Evolutionary conservation across 2,113 vertebrate species (phyloP).

Genomic region (Tetrao urogallus): DNA sequence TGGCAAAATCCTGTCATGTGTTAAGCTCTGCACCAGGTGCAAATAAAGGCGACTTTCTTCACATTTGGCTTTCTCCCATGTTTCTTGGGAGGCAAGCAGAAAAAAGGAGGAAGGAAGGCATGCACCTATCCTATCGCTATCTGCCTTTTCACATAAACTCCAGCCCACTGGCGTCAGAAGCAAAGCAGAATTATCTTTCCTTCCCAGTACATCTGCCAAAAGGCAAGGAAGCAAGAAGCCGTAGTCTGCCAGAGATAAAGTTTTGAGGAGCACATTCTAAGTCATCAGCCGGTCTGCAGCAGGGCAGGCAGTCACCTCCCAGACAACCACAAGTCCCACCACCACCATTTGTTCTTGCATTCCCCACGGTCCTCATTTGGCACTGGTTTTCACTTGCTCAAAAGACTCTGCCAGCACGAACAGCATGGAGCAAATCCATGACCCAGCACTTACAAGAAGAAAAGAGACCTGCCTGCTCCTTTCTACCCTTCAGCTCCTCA

Average conservation of each 20-base stretch:
- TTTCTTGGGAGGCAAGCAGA: neutral
- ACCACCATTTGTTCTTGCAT: no score
- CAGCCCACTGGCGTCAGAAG: neutral
- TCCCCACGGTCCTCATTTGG: neutral
- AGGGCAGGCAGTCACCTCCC: neutral
- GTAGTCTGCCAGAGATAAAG: neutral
- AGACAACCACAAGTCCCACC: neutral
- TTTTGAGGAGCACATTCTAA: neutral
- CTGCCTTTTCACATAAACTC: neutral
- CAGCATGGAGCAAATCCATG: neutral
- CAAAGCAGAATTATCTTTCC: neutral
- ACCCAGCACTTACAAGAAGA: neutral
- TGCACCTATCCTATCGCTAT: neutral
- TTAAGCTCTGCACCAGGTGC: conserved; percentile 18
- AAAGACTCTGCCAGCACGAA: neutral
- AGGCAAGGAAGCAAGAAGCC: neutral
- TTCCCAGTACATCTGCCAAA: neutral
- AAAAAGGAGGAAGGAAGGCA: neutral
- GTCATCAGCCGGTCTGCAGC: neutral
- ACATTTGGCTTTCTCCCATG: neutral
- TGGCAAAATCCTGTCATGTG: neutral
- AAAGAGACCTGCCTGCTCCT: neutral
- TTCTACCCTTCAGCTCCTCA: neutral
- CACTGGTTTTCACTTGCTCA: neutral
- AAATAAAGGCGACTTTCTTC: conserved; percentile 43